Evolutionary conservation across 2,113 vertebrate genomes (phyloP).

Genomic region (Dendropsophus ebraccatus): DNA sequence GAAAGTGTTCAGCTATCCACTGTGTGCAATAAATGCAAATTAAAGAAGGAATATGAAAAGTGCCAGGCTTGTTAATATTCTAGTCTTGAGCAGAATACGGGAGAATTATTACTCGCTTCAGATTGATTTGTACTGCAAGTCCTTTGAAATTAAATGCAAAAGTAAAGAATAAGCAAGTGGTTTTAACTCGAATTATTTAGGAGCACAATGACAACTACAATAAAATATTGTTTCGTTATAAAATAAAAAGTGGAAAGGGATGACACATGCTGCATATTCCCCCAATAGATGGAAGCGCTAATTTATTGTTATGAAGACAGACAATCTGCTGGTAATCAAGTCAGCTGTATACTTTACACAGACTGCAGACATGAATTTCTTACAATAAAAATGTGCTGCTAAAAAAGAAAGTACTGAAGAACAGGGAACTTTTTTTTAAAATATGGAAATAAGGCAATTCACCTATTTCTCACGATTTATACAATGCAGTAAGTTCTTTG

Average conservation of each 20-base stretch:
- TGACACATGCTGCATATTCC: conserved; percentile 33
- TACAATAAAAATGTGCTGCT: background rate
- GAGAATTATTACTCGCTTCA: conserved; percentile 50
- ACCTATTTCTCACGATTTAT: background rate
- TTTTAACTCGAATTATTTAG: conserved; percentile 44
- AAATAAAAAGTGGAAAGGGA: conserved; percentile 42
- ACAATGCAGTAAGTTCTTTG: background rate
- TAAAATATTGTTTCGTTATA: conserved; percentile 47
- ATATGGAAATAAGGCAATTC: background rate
- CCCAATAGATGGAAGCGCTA: conserved; percentile 27
- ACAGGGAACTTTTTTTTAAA: background rate
- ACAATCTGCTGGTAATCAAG: conserved; percentile 31
- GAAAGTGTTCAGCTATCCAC: conserved; percentile 31
- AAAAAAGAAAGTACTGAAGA: background rate
- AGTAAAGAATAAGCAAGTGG: conserved; percentile 30
- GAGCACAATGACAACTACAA: conserved; percentile 31
- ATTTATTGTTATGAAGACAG: conserved; percentile 41
- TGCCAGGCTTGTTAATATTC: conserved; percentile 52
- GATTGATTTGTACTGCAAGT: conserved; percentile 50
- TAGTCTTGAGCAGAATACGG: conserved; percentile 42
- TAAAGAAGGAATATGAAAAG: conserved; percentile 36
- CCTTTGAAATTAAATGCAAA: conserved; percentile 53
- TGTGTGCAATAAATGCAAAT: conserved; percentile 47
- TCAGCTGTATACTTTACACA: background rate
- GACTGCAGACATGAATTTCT: background rate